These are phyloP conservation scores for Menidia beryllina DNA, from an alignment of 2,113 vertebrate species.

Conservation along the genomic window DNA sequence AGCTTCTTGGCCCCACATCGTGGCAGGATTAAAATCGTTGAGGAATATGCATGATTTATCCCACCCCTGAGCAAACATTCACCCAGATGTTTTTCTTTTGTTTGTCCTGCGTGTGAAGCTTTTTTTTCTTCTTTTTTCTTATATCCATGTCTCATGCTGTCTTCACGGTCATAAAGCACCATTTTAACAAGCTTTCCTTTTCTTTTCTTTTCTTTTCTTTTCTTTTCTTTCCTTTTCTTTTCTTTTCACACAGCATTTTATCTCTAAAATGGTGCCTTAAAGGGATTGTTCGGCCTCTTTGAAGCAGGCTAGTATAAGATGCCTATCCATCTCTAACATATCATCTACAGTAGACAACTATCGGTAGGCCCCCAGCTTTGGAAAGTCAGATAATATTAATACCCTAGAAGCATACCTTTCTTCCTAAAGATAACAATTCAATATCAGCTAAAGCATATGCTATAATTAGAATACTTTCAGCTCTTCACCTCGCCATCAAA, in stretches of 20 bases:
- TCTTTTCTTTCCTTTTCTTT: too few species aligned
- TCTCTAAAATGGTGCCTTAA: background rate
- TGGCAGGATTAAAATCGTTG: constrained; percentile 15
- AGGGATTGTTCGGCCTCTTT: background rate
- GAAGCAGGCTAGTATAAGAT: background rate
- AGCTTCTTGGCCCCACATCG: constrained; percentile 33
- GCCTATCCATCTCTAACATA: background rate
- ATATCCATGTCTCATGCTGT: constrained; percentile 23
- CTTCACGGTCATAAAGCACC: background rate
- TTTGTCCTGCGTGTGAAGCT: constrained; percentile 1
- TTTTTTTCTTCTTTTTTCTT: background rate
- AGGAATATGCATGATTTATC: constrained; percentile 34
- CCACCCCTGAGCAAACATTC: constrained; percentile 32
- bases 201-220: too few species aligned
- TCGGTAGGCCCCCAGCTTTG: background rate
- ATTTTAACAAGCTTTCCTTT: background rate
- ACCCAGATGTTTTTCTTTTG: constrained; percentile 43
- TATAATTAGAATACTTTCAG: background rate
- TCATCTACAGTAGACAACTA: background rate
- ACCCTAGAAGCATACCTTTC: background rate
- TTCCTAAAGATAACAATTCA: background rate
- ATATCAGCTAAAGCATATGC: background rate
- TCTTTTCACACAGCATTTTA: background rate
- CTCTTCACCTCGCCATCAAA: background rate
- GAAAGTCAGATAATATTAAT: background rate